Base-by-base conservation (phyloP, 2,888 invertebrate genomes). In the Drosophila leonis region DNA sequence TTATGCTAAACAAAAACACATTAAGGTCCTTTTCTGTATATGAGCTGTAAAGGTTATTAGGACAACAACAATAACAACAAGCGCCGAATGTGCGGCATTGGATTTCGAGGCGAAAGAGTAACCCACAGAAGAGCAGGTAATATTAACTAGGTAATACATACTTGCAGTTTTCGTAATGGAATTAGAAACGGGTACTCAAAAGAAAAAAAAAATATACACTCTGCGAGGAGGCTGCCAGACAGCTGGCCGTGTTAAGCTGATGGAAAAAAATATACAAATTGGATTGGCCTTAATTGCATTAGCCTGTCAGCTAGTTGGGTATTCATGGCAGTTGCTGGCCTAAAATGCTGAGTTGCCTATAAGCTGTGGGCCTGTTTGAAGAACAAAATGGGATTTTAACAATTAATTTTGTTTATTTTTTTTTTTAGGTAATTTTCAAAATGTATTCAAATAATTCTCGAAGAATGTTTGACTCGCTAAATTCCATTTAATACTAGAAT, bases 1-100 rank as follows among this genome's bases (percentile, higher is more conserved):
- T 88, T 88, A 75, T 83, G 83, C 68, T 80, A 78, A 83, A 78
- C 83, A 86, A 78, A 77, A 71, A 81, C 75, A 88, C 81, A 83
- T 83, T 83, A 80, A 39, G 65, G 39, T 44, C 13, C 15, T 31
- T 51, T 54, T 51, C 57, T 44, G 49, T 55, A 61, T 65, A 55
- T 71, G 72, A 62, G 69, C 75, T 57, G 67, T 52, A 63, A 54
- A 78, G 88, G 88, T 81, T 82, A 84, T 85, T 74, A 69, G 86
- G 65, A 75, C 83, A 46, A 65, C 71, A 76, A 69, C 66, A 75
- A 49, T 61, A 56, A 51, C 62, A 73, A 37, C 46, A 41, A 42
- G 52, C 5, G 29, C 48, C 35, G 49, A 12, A 10, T 60, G 42
- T 48, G 15, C 31, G 54, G 44, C 10, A 15, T 15, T 15, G 46